Base-by-base conservation (phyloP, 2,888 invertebrate species). In the Ceraclea dissimilis region DNA sequence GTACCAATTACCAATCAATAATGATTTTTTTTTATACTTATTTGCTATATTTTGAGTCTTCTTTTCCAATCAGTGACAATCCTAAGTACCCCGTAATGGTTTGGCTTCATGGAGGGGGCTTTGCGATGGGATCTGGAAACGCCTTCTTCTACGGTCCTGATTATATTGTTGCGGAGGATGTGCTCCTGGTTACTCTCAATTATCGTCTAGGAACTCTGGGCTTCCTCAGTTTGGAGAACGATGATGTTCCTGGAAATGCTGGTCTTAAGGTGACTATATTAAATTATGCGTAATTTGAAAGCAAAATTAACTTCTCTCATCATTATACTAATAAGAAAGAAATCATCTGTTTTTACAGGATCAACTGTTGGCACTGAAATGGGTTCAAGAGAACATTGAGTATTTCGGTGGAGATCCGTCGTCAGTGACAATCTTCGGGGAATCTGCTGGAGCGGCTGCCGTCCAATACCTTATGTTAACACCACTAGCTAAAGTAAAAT, bases 71-170 rank as follows among this genome's bases (percentile, higher is more conserved):
- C 54, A 80, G 78, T 59, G 77, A 72, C 63, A 76, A 79, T 65
- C 79, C 79, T 1, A 76, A 76, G 56, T 66, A 81, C 31, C 82
- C 83, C 0, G 84, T 84, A 16, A 81, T 84, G 80, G 79, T 84
- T 2, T 84, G 82, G 81, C 75, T 84, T 50, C 84, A 84, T 64
- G 83, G 83, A 0, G 84, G 84, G 0, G 82, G 80, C 2, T 84
- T 81, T 62, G 75, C 79, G 1, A 79, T 80, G 62, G 84, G 84
- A 0, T 81, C 81, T 0, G 82, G 82, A 16, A 82, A 82, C 65
- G 77, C 81, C 1, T 81, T 82, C 65, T 71, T 80, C 4, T 82
- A 81, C 64, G 84, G 84, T 0, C 82, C 84, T 0, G 80, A 83
- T 63, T 81, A 81, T 63, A 69, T 84, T 33, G 77, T 84, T 13